Evolutionary conservation across 2,113 vertebrate genomes (phyloP), one percentile per base, ranked within the genome.

Genomic region (Aptenodytes forsteri): DNA sequence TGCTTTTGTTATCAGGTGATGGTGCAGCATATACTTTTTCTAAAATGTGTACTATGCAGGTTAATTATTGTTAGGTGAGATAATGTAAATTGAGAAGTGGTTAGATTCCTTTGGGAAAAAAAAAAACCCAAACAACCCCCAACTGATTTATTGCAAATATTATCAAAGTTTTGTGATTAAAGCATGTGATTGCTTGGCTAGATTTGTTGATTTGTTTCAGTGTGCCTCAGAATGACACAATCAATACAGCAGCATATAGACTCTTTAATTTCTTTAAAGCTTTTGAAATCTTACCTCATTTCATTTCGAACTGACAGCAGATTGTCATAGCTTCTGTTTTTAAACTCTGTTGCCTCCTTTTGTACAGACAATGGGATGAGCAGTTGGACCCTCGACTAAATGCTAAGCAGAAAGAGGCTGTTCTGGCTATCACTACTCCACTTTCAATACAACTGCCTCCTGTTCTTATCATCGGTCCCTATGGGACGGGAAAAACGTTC

Each of bases 401-500:
- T 91, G 99, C 99, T 55, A 99, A 99, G 97, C 99, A 99, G 98
- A 99, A 99, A 73, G 99, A 99, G 97, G 99, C 99, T 95, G 99
- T 99, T 94, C 97, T 99, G 97, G 99, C 99, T 42, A 99, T 99
- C 97, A 99, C 99, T 94, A 99, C 99, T 70, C 99, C 99, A 5
- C 96, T 99, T 42, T 97, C 99, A 54, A 98, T 99, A 92, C 98
- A 98, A 64, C 98, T 99, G 98, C 99, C 99, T 34, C 99, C 99
- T 50, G 99, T 99, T 93, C 99, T 99, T 90, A 99, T 99, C 98
- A 99, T 99, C 40, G 99, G 99, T 82, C 99, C 99, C 95, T 99
- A 99, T 36, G 99, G 99, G 97, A 99, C 99, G 59, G 99, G 99
- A 96, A 99, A 99, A 98, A 99, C 99, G 3, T 99, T 99, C 98